Conservation (phyloP, 1,140 invertebrate species). For the Drosophila paulistorum region DNA sequence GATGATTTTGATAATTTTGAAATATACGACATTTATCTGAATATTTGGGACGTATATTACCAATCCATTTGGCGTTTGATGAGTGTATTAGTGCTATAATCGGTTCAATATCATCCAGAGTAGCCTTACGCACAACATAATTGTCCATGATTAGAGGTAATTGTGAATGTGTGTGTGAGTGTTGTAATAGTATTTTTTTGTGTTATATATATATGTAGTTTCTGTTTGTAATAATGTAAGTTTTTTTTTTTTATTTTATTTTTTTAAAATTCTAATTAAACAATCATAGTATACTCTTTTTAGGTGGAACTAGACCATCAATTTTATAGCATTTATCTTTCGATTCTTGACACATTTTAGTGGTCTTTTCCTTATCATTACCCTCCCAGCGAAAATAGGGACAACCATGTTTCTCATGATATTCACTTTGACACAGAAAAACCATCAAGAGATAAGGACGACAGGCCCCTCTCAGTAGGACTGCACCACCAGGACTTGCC, state of each 20-base stretch:
- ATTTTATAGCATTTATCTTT: conserved; percentile 57
- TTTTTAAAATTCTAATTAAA: conserved; percentile 7
- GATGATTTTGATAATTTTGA: conserved; percentile 53
- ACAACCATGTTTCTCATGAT: conserved; percentile 61
- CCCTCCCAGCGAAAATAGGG: conserved; percentile 69
- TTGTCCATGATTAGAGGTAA: not conserved
- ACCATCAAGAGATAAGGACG: conserved; percentile 62
- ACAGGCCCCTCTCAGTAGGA: conserved; percentile 44
- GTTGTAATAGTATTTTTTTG: conserved; percentile 3
- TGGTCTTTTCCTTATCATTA: not conserved
- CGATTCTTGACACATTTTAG: conserved; percentile 30
- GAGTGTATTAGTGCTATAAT: conserved; percentile 31
- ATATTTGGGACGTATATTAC: conserved; percentile 56
- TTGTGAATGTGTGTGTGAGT: not conserved
- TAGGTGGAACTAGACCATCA: conserved; percentile 43
- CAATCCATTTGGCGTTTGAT: conserved; percentile 42
- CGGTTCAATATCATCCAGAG: conserved; percentile 9
- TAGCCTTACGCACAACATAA: conserved; percentile 44
- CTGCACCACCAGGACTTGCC: conserved; percentile 40
- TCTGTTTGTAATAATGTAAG: conserved; percentile 24
- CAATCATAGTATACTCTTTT: conserved; percentile 15
- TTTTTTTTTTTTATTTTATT: conserved; percentile 6
- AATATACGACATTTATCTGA: conserved; percentile 25
- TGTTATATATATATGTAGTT: not conserved
- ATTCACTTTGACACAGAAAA: conserved; percentile 55